Evolutionary conservation across 2,888 invertebrate genomes (phyloP).

Genomic region (Pachycephus smyrnensis): DNA sequence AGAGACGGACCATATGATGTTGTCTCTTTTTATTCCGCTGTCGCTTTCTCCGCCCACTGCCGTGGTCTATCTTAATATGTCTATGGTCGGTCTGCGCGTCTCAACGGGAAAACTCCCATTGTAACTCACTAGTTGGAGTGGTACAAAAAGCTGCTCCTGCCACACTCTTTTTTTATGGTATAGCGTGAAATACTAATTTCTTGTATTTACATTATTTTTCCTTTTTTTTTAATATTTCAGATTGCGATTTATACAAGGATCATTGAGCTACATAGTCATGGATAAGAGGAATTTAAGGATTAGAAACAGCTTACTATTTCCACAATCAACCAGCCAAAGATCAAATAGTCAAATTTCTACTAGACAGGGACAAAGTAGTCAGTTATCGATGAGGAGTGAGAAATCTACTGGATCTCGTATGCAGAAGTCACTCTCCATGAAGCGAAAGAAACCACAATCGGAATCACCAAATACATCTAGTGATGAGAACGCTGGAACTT

Average conservation of each 20-base stretch:
- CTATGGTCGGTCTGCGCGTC: not conserved
- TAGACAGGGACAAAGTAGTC: not conserved
- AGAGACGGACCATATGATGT: too few species aligned
- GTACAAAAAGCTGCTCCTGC: not conserved
- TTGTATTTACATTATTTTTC: not conserved
- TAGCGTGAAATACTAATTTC: not conserved
- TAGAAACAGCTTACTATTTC: conserved; percentile 27
- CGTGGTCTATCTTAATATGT: too few species aligned
- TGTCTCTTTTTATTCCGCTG: too few species aligned
- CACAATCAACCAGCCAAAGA: not conserved
- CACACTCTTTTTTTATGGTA: not conserved
- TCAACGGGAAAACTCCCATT: not conserved
- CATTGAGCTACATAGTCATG: conserved; percentile 23
- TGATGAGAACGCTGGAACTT: conserved; percentile 9
- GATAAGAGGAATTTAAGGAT: conserved; percentile 39
- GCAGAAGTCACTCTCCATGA: conserved; percentile 11
- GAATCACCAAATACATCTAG: not conserved
- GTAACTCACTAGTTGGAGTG: not conserved
- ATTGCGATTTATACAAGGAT: not conserved
- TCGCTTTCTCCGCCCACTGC: too few species aligned
- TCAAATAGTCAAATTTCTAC: conserved; percentile 20
- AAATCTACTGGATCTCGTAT: conserved; percentile 23
- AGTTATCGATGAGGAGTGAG: conserved; percentile 18
- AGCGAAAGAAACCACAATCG: conserved; percentile 14
- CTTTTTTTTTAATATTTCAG: not conserved